A percentile compares a stretch with the other conserved stretches of the same genome.
Evolutionary conservation across 2,888 invertebrate genomes (phyloP).

Genomic region (Lasius fuliginosus): DNA sequence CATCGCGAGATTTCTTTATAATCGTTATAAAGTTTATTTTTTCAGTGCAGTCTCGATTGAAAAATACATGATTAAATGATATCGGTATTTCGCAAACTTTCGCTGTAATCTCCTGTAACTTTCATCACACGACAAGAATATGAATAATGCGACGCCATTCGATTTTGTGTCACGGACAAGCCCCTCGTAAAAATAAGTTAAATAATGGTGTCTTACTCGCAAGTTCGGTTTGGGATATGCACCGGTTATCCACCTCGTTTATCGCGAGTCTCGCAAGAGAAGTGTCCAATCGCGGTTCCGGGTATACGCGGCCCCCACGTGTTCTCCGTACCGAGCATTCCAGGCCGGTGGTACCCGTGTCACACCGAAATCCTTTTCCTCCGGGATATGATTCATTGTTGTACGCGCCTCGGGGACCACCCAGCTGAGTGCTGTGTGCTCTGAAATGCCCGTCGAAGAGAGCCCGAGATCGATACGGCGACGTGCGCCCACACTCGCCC

Average conservation of each 20-base stretch:
- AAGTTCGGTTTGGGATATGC: not conserved
- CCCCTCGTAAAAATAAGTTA: constrained; percentile 10
- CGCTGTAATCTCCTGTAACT: not conserved
- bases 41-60: not conserved
- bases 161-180: constrained; percentile 27
- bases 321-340: constrained; percentile 55
- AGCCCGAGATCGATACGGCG: constrained; percentile 82
- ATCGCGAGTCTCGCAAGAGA: constrained; percentile 65
- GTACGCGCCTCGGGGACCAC: constrained; percentile 80
- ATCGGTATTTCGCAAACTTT: not conserved
- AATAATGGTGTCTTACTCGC: constrained; percentile 23
- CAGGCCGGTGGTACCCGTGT: constrained; percentile 71
- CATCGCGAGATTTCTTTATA: not conserved
- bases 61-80: not conserved
- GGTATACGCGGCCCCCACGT: constrained; percentile 64
- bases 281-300: constrained; percentile 68
- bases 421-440: constrained; percentile 80
- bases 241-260: constrained; percentile 62
- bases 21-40: not conserved
- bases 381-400: constrained; percentile 82
- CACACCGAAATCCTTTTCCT: constrained; percentile 77
- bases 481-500: constrained; percentile 82
- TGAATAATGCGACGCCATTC: constrained; percentile 16
- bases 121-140: constrained; percentile 10
- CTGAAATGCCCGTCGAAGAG: constrained; percentile 79